Conservation (phyloP, 1,140 invertebrate genomes). For the Streblospio benedicti region DNA sequence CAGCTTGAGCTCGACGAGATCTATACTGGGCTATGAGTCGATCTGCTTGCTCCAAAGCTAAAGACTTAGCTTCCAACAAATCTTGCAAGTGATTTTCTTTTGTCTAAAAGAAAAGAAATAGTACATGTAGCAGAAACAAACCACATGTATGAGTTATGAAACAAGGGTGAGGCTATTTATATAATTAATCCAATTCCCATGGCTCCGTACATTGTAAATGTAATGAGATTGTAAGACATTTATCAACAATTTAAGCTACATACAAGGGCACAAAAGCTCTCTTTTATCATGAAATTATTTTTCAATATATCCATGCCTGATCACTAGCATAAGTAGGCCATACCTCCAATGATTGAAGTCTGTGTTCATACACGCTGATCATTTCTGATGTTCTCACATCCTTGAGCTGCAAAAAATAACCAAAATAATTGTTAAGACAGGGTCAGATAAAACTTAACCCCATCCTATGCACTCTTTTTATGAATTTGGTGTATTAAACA, state of each 20-base stretch:
- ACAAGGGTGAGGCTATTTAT: no score
- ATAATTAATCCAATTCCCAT: no score
- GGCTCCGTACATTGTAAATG: no score
- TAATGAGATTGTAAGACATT: no score
- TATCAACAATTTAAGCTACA: no score
- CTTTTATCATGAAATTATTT: no score
- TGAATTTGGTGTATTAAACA: neutral
- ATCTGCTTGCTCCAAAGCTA: constrained; percentile 43
- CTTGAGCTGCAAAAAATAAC: constrained; percentile 34
- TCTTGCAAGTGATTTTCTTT: constrained; percentile 45
- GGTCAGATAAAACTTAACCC: neutral
- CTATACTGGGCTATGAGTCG: constrained; percentile 40
- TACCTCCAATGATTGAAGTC: constrained; percentile 39
- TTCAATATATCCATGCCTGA: neutral
- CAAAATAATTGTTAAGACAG: neutral
- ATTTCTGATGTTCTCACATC: constrained; percentile 41
- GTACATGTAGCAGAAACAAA: no score
- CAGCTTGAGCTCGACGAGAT: constrained; percentile 35
- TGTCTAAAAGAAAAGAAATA: constrained; percentile 27
- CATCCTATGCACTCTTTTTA: neutral
- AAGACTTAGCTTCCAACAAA: constrained; percentile 42
- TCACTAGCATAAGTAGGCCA: neutral
- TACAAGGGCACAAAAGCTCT: no score
- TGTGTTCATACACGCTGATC: constrained; percentile 46
- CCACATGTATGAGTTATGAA: no score